phyloP scores from a whole-genome alignment of 37 sponge, comb jelly and placozoan genomes.

The Haliclona indistincta region DNA sequence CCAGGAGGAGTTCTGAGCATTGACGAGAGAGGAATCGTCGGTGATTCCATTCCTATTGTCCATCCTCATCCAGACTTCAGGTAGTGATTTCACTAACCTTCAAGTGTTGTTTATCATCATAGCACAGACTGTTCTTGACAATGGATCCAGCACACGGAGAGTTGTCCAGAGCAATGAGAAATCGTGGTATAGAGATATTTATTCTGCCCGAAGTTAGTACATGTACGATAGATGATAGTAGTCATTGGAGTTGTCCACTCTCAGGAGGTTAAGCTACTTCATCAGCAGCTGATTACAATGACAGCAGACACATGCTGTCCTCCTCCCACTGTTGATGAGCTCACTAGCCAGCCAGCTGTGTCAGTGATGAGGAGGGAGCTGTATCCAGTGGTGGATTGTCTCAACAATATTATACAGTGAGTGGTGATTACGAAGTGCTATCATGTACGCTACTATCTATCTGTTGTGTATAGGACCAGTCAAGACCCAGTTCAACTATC shows the following conservation, averaged over 20 bases:
- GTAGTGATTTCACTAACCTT: slow-evolving; percentile 13
- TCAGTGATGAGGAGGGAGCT: background rate
- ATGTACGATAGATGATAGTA: no score
- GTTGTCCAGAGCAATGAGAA: slow-evolving; percentile 94
- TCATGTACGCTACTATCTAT: no score
- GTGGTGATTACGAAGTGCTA: no score
- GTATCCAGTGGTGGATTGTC: background rate
- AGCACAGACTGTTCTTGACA: slow-evolving; percentile 81
- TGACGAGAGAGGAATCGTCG: slow-evolving; percentile 87
- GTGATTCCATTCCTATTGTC: slow-evolving; percentile 52
- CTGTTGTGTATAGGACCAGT: no score
- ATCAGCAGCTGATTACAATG: no score
- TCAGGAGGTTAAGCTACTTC: no score
- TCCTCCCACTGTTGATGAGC: background rate
- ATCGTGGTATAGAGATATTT: slow-evolving; percentile 91
- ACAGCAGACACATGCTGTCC: no score
- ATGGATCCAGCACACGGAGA: slow-evolving; percentile 94
- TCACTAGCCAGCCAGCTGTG: background rate
- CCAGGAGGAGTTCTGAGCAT: slow-evolving; percentile 78
- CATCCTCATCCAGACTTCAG: slow-evolving; percentile 92
- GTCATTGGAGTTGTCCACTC: no score
- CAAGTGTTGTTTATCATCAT: background rate
- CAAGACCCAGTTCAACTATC: no score
- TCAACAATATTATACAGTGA: background rate
- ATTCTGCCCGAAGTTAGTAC: no score